Percentiles rank a stretch among this genome's conserved stretches.
These are phyloP conservation scores for Catostylus mosaicus DNA, from an alignment of 30 jellyfish, hydroid and myxozoan species.

Conservation along the genomic window DNA sequence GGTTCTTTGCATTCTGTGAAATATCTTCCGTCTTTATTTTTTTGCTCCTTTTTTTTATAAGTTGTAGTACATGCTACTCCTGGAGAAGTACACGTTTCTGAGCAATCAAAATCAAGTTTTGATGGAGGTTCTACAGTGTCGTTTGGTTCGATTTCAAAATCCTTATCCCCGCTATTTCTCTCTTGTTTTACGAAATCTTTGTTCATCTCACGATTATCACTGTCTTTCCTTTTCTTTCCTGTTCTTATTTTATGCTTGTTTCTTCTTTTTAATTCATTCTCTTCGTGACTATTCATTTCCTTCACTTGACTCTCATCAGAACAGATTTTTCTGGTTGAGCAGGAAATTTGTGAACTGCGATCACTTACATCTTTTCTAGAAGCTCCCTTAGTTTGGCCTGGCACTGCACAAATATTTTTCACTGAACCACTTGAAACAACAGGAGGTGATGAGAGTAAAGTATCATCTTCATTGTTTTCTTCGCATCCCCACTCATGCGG, in stretches of 20 bases:
- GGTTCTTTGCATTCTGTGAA: too few relatives aligned
- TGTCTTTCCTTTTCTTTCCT: not conserved
- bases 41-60: not conserved
- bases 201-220: not conserved
- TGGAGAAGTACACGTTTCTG: not conserved
- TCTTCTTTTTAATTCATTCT: not conserved
- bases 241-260: not conserved
- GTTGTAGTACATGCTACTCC: not conserved
- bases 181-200: too few relatives aligned
- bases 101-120: too few relatives aligned
- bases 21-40: too few relatives aligned
- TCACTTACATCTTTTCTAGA: not conserved
- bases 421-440: not conserved
- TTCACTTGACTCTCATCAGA: not conserved
- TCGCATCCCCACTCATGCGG: not conserved
- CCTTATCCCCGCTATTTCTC: too few relatives aligned
- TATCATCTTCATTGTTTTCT: not conserved
- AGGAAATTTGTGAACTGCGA: too few relatives aligned
- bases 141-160: too few relatives aligned
- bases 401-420: not conserved
- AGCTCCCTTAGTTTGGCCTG: not conserved
- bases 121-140: too few relatives aligned
- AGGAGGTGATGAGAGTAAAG: not conserved
- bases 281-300: not conserved
- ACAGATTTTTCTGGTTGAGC: too few relatives aligned